These are phyloP conservation scores for Zosterops borbonicus DNA, from an alignment of 2,113 vertebrate species.

Conservation along the genomic window DNA sequence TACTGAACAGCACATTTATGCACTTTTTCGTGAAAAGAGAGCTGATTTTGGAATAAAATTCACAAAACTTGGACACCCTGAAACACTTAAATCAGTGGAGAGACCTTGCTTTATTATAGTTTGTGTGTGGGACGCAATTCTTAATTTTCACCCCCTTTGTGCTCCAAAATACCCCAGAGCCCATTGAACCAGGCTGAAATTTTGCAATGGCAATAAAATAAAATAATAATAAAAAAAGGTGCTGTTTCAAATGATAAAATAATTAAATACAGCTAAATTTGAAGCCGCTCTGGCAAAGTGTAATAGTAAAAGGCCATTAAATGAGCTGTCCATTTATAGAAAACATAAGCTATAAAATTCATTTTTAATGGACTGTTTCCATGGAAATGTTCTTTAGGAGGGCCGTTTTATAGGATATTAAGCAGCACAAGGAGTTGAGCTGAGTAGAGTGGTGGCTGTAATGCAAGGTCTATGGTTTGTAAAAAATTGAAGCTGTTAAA, in stretches of 20 bases:
- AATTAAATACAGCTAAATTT: conserved; percentile 56
- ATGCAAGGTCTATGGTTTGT: conserved; percentile 31
- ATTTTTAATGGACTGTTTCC: conserved; percentile 71
- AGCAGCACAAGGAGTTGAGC: conserved; percentile 40
- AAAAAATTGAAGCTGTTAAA: conserved; percentile 50
- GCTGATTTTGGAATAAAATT: neutral
- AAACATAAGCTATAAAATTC: conserved; percentile 59
- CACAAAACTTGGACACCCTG: neutral
- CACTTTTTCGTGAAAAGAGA: neutral
- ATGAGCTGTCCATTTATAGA: conserved; percentile 51
- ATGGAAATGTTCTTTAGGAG: conserved; percentile 63
- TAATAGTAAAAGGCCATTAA: conserved; percentile 55
- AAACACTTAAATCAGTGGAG: neutral
- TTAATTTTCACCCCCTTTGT: neutral
- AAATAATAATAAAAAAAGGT: neutral
- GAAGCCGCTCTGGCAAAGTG: conserved; percentile 2
- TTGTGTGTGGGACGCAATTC: neutral
- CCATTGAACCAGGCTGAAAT: neutral
- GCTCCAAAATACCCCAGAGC: neutral
- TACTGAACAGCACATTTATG: neutral
- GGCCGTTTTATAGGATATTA: conserved; percentile 35
- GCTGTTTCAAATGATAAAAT: conserved; percentile 40
- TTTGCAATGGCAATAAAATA: neutral
- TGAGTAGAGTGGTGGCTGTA: neutral
- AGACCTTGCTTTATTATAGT: neutral